Percentiles rank a stretch among this genome's conserved stretches.
These are phyloP conservation scores for Esox niger DNA, from an alignment of 2,113 vertebrate genomes.

Conservation along the genomic window DNA sequence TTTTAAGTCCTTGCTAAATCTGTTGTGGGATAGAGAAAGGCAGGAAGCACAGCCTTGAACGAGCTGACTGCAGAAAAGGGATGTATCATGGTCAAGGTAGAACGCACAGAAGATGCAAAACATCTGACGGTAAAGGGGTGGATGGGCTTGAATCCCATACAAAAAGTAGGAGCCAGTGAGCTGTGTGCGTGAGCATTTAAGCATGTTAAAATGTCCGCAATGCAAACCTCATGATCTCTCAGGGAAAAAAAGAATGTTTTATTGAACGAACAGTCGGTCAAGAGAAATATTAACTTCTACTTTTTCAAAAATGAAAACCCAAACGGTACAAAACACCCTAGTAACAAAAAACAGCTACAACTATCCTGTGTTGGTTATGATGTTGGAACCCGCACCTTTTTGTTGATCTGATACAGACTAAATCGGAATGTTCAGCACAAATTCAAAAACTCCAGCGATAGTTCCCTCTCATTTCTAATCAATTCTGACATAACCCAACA, in stretches of 20 bases:
- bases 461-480: no score
- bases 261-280: conserved; percentile 46
- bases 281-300: conserved; percentile 10
- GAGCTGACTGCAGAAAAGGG: neutral
- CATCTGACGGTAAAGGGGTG: no score
- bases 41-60: neutral
- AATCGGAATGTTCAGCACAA: conserved; percentile 9
- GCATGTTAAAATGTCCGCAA: neutral
- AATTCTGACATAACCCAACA: conserved; percentile 2
- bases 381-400: conserved; percentile 14
- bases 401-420: conserved; percentile 25
- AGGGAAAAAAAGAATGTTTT: conserved; percentile 54
- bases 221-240: conserved; percentile 29
- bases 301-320: conserved; percentile 26
- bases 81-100: no score
- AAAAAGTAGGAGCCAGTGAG: neutral
- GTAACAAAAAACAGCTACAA: conserved; percentile 16
- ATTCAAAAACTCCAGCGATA: neutral
- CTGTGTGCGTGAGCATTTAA: neutral
- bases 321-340: conserved; percentile 8
- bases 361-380: conserved; percentile 1
- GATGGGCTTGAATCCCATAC: neutral
- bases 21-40: no score
- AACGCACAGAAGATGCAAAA: no score
- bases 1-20: no score